Percentiles rank a stretch among this genome's conserved stretches.
Conservation (phyloP, 2,888 invertebrate genomes). For the Yponomeuta plumbellus region DNA sequence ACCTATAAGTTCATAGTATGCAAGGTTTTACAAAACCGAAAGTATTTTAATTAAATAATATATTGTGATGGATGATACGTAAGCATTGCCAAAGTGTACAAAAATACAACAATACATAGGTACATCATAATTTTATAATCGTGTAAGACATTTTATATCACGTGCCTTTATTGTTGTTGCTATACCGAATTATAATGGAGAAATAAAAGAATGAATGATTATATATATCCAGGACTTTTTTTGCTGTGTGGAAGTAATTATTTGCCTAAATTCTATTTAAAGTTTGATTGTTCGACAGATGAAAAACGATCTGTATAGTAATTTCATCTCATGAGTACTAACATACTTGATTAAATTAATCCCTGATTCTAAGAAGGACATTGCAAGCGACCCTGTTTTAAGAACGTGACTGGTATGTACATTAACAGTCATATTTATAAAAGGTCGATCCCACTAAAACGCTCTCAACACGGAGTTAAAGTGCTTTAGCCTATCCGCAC, state of each 20-base stretch:
- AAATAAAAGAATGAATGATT: slow-evolving; percentile 2
- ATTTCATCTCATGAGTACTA: too few relatives aligned
- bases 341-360: too few relatives aligned
- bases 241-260: neutral
- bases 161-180: neutral
- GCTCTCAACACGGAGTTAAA: too few relatives aligned
- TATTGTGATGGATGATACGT: slow-evolving; percentile 18
- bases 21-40: neutral
- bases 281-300: too few relatives aligned
- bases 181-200: neutral
- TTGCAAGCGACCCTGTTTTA: too few relatives aligned
- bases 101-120: neutral
- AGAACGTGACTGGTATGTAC: too few relatives aligned
- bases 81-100: slow-evolving; percentile 27
- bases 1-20: neutral
- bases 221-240: neutral
- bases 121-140: neutral
- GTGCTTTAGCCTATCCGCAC: too few relatives aligned
- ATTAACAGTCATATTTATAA: too few relatives aligned
- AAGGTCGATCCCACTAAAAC: too few relatives aligned
- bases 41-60: neutral
- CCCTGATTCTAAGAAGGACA: too few relatives aligned
- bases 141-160: neutral
- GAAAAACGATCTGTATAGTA: too few relatives aligned
- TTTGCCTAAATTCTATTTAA: too few relatives aligned